phyloP scores from a whole-genome alignment of 2,797 vertebrate species.

The Gymnoscopelus braueri region DNA sequence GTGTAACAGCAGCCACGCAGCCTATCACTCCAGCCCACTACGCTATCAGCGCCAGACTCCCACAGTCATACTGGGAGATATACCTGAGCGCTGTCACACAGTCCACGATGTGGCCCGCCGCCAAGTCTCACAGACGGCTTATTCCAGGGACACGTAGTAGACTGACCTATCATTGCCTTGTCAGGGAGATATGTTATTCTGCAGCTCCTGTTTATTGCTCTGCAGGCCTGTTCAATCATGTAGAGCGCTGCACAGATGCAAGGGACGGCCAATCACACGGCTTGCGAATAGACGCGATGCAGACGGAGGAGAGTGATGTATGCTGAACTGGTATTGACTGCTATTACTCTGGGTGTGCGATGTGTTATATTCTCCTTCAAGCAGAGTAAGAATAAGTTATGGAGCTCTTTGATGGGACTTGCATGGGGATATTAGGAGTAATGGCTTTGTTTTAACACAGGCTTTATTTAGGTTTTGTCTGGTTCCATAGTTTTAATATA shows the following conservation, averaged over 20 bases:
- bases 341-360: conserved; percentile 7
- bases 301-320: conserved; percentile 30
- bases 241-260: conserved; percentile 52
- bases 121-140: conserved; percentile 67
- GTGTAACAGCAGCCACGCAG: conserved; percentile 72
- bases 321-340: conserved; percentile 11
- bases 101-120: conserved; percentile 47
- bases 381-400: conserved; percentile 9
- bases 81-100: conserved; percentile 71
- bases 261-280: conserved; percentile 58
- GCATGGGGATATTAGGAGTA: background rate
- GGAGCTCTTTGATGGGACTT: background rate
- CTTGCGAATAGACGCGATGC: conserved; percentile 25
- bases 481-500: too few relatives aligned
- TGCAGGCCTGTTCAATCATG: conserved; percentile 66
- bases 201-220: conserved; percentile 61
- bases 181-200: conserved; percentile 68
- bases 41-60: conserved; percentile 58
- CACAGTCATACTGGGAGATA: conserved; percentile 69
- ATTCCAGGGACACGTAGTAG: conserved; percentile 61
- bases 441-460: background rate
- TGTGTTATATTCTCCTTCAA: conserved; percentile 25
- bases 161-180: conserved; percentile 71
- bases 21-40: conserved; percentile 60
- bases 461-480: too few relatives aligned